Percentiles rank a stretch among this genome's conserved stretches.
Conservation (phyloP, 2,797 vertebrate genomes). For the Anguilla anguilla region DNA sequence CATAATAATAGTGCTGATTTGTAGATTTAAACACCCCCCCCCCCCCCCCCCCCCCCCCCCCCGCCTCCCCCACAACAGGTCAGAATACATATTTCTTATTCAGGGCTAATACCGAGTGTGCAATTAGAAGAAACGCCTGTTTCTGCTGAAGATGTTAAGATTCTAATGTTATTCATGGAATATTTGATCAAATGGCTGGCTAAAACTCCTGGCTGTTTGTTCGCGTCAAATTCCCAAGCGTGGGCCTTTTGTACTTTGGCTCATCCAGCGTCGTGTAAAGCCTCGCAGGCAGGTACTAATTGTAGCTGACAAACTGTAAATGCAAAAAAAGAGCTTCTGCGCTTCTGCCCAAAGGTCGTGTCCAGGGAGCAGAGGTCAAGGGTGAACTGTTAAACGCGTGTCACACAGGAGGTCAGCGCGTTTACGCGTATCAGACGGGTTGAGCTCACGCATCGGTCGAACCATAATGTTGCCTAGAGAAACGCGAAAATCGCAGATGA, state of each 20-base stretch:
- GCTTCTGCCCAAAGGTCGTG: background rate
- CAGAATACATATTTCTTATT: background rate
- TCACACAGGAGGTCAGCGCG: background rate
- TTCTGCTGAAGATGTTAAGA: background rate
- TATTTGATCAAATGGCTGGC: conserved; percentile 5
- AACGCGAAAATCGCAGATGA: background rate
- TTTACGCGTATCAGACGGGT: background rate
- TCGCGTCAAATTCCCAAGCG: background rate
- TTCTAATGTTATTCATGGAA: conserved; percentile 3
- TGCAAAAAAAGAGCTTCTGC: background rate
- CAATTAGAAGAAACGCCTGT: background rate
- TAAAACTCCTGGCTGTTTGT: background rate
- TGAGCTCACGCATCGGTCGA: background rate
- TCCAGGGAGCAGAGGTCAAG: background rate
- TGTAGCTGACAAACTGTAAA: background rate
- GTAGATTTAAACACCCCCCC: background rate
- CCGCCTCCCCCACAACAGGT: background rate
- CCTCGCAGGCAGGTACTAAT: background rate
- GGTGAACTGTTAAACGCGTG: background rate
- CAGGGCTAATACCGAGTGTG: background rate
- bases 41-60: too few relatives aligned
- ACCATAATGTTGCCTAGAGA: background rate
- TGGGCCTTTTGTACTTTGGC: background rate
- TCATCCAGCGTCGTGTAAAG: background rate
- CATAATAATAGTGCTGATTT: conserved; percentile 2